phyloP scores from a whole-genome alignment of 2,113 vertebrate species.

The Climacteris rufus region DNA sequence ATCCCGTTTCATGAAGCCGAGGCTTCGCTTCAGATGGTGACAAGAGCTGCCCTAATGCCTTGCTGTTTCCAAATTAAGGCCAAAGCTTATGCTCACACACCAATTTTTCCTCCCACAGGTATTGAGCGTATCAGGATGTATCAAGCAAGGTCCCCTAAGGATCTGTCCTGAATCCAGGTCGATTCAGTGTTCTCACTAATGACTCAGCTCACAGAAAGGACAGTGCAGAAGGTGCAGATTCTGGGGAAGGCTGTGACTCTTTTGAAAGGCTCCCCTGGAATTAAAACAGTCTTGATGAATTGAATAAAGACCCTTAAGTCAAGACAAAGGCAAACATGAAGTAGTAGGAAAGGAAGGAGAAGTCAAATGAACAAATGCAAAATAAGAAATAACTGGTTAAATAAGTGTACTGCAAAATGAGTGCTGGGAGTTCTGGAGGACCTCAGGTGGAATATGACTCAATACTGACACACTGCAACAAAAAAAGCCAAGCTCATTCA shows the following conservation, averaged over 20 bases:
- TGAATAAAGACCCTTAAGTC: not conserved
- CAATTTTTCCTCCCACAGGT: not conserved
- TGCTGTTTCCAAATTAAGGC: not conserved
- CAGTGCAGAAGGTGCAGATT: not conserved
- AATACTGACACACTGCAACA: not conserved
- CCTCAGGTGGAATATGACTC: slow-evolving; percentile 15
- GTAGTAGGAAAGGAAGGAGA: not conserved
- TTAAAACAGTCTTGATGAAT: not conserved
- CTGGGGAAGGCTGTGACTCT: not conserved
- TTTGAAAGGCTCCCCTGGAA: not conserved
- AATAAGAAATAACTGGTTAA: not conserved
- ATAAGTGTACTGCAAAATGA: not conserved
- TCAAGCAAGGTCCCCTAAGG: not conserved
- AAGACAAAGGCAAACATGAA: not conserved
- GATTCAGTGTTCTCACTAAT: not conserved
- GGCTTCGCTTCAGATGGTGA: not conserved
- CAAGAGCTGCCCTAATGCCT: not conserved
- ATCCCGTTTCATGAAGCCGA: rapidly evolving
- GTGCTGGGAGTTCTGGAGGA: not conserved
- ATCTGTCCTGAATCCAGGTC: not conserved
- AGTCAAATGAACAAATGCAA: not conserved
- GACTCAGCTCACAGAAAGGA: not conserved
- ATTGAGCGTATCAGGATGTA: not conserved
- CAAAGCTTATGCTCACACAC: not conserved
- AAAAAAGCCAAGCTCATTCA: not conserved